Conservation (phyloP, 1,140 invertebrate species). For the Neotoxoptera formosana region DNA sequence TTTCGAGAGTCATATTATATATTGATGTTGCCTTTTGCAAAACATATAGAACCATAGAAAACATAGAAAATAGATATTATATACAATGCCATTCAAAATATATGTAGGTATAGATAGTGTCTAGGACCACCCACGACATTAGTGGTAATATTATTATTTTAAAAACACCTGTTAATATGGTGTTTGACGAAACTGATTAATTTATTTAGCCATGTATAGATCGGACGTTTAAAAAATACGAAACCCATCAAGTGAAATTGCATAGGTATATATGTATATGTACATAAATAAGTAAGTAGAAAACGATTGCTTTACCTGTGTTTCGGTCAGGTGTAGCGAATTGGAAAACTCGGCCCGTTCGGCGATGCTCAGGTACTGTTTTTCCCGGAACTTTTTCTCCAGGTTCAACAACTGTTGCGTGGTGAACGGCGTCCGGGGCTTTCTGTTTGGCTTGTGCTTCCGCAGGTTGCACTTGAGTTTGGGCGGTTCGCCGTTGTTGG, state of each 20-base stretch:
- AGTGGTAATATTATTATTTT: background rate
- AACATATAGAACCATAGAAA: no score
- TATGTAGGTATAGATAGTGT: no score
- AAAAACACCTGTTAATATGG: background rate
- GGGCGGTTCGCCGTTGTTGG: conserved; percentile 73
- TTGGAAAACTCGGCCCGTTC: conserved; percentile 96
- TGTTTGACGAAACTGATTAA: background rate
- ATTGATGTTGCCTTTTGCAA: no score
- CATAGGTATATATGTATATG: no score
- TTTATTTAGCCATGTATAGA: background rate
- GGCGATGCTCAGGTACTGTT: conserved; percentile 95
- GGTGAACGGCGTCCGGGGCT: conserved; percentile 96
- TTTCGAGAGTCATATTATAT: no score
- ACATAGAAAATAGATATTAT: no score
- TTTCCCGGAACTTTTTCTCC: conserved; percentile 95
- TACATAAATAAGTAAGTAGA: background rate
- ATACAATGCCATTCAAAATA: no score
- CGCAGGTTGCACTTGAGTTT: conserved; percentile 92
- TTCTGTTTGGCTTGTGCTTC: conserved; percentile 95
- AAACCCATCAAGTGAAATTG: background rate
- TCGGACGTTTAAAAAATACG: background rate
- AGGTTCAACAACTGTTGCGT: conserved; percentile 92
- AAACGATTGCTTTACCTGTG: conserved; percentile 72
- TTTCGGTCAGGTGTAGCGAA: conserved; percentile 92
- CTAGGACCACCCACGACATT: background rate